These are phyloP conservation scores for Hesperophylax magnus DNA, from an alignment of 1,140 invertebrate species.

Conservation along the genomic window DNA sequence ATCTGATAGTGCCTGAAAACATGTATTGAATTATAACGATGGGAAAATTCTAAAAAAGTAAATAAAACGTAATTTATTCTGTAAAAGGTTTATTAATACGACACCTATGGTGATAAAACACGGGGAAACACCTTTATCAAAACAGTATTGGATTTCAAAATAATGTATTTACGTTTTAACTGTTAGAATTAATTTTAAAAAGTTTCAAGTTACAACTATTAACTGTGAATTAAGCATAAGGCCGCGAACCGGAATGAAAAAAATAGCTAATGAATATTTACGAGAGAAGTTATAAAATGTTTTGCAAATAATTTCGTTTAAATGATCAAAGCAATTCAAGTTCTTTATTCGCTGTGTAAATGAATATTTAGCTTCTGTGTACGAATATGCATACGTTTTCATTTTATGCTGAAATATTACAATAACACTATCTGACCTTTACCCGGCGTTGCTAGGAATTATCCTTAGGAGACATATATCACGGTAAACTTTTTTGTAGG, in stretches of 20 bases:
- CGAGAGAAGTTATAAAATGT: slow-evolving; percentile 6
- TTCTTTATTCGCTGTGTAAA: slow-evolving; percentile 6
- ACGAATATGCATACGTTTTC: background rate
- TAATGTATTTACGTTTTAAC: background rate
- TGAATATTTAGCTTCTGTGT: slow-evolving; percentile 19
- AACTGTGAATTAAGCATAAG: background rate
- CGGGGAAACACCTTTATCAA: slow-evolving; percentile 7
- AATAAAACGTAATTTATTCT: background rate
- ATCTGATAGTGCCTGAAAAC: slow-evolving; percentile 1
- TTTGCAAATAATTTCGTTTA: slow-evolving; percentile 33
- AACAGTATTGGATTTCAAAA: background rate
- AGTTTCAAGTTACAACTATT: background rate
- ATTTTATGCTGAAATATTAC: background rate
- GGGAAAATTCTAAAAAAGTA: background rate
- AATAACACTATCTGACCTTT: too few relatives aligned
- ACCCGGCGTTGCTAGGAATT: too few relatives aligned
- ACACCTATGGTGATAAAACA: background rate
- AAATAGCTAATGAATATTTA: slow-evolving; percentile 15
- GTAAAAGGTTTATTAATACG: slow-evolving; percentile 3
- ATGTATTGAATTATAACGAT: background rate
- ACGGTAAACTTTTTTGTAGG: too few relatives aligned
- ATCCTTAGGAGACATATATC: too few relatives aligned
- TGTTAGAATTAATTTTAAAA: background rate
- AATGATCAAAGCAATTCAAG: slow-evolving; percentile 7
- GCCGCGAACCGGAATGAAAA: background rate